Evolutionary conservation across 2,797 vertebrate species (phyloP).

Genomic region (Nannoperca australis): DNA sequence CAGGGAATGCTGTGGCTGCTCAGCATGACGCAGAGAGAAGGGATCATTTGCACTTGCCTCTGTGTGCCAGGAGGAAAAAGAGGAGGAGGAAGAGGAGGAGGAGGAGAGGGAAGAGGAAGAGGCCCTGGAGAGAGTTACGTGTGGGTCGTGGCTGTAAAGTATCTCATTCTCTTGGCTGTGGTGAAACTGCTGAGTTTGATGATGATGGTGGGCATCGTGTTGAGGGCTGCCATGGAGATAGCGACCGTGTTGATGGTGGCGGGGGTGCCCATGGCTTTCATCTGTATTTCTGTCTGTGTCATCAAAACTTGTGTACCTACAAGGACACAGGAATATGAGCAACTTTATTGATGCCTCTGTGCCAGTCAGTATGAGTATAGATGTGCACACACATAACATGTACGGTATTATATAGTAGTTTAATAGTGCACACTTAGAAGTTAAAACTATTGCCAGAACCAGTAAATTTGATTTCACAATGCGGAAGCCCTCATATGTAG

Average conservation of each 20-base stretch:
- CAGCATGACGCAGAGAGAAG: constrained; percentile 63
- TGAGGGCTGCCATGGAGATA: constrained; percentile 46
- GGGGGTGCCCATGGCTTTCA: constrained; percentile 57
- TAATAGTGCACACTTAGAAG: not conserved
- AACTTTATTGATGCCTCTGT: not conserved
- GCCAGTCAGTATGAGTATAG: not conserved
- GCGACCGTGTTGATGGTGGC: constrained; percentile 49
- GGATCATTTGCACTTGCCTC: constrained; percentile 78
- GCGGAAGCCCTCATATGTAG: not conserved
- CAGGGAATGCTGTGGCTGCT: constrained; percentile 80
- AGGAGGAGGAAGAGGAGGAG: constrained; percentile 75
- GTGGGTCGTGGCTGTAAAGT: constrained; percentile 59
- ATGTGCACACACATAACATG: not conserved
- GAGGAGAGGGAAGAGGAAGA: constrained; percentile 83
- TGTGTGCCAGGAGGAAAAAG: constrained; percentile 83
- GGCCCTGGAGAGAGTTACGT: constrained; percentile 71
- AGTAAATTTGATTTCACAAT: not conserved
- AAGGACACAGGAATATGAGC: not conserved
- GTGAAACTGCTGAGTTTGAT: constrained; percentile 43
- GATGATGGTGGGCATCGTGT: constrained; percentile 36
- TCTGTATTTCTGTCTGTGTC: constrained; percentile 64
- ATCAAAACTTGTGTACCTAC: constrained; percentile 67
- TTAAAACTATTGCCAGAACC: not conserved
- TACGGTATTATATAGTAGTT: not conserved
- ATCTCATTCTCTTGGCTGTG: constrained; percentile 60